Percentiles rank a stretch among this genome's conserved stretches.
phyloP scores from a whole-genome alignment of 2,888 invertebrate genomes.

The Melolontha melolontha region DNA sequence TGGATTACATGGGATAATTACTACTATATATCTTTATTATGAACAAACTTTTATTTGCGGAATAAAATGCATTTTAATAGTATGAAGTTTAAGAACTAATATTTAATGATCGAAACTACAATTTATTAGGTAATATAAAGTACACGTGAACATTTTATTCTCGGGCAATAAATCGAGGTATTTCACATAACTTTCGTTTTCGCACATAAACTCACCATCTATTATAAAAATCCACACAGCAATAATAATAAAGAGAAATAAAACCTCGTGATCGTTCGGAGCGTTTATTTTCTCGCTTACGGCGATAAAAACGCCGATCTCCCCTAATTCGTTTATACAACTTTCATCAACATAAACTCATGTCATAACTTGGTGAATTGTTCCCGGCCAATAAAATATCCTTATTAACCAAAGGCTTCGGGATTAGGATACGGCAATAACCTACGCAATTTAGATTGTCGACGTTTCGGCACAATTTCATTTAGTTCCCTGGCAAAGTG shows the following conservation, averaged over 20 bases:
- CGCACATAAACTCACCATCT: constrained; percentile 2
- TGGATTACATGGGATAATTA: too few species aligned
- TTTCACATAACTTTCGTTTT: too few species aligned
- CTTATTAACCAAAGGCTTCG: constrained; percentile 37
- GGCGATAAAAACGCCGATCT: constrained; percentile 43
- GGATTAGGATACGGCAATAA: constrained; percentile 38
- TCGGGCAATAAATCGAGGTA: too few species aligned
- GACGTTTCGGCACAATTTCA: constrained; percentile 28
- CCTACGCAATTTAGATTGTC: constrained; percentile 35
- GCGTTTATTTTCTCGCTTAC: constrained; percentile 38
- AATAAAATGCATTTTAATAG: too few species aligned
- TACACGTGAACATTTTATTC: too few species aligned
- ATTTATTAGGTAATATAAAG: too few species aligned
- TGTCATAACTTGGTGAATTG: constrained; percentile 39
- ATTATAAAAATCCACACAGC: constrained; percentile 35
- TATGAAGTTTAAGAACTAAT: too few species aligned
- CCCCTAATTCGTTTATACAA: constrained; percentile 45
- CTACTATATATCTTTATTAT: too few species aligned
- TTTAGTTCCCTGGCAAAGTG: constrained; percentile 7
- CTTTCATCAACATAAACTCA: constrained; percentile 42
- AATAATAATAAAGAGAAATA: constrained; percentile 38
- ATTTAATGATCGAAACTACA: too few species aligned
- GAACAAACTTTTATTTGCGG: too few species aligned
- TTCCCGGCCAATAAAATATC: constrained; percentile 41
- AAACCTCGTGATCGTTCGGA: constrained; percentile 27